Percentiles rank a stretch among this genome's conserved stretches.
phyloP scores from a whole-genome alignment of 2,797 vertebrate species.

The Microchirus variegatus region DNA sequence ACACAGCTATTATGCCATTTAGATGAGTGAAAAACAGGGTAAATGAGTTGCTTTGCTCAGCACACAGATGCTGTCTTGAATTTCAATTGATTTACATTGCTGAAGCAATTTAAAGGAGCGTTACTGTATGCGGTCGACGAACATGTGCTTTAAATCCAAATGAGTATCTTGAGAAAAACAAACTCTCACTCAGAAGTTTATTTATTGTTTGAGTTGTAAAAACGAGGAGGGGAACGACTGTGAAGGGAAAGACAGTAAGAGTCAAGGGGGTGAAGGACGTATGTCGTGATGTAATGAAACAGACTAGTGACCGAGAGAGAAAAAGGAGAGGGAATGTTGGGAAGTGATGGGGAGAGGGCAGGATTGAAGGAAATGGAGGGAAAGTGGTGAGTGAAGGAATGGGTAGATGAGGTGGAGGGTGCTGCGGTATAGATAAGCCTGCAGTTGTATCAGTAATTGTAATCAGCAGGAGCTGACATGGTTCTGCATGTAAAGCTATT shows the following conservation, averaged over 20 bases:
- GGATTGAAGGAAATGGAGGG: constrained; percentile 37
- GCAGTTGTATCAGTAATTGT: constrained; percentile 81
- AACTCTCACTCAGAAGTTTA: constrained; percentile 3
- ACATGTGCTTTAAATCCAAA: neutral
- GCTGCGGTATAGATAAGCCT: constrained; percentile 67
- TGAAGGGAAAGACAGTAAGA: neutral
- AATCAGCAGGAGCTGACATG: constrained; percentile 78
- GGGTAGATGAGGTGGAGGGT: constrained; percentile 33
- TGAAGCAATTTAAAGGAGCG: constrained; percentile 19
- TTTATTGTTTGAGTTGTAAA: neutral
- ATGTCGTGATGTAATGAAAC: constrained; percentile 4
- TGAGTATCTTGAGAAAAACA: neutral
- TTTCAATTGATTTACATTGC: constrained; percentile 40
- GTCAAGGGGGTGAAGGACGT: neutral
- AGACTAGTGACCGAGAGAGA: constrained; percentile 4
- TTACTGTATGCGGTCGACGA: constrained; percentile 12
- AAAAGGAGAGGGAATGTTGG: constrained; percentile 4
- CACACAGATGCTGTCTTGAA: constrained; percentile 26
- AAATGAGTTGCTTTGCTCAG: constrained; percentile 51
- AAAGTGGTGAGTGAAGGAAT: constrained; percentile 43
- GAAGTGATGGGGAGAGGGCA: constrained; percentile 32
- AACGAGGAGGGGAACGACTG: neutral
- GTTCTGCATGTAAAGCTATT: constrained; percentile 82
- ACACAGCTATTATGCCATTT: constrained; percentile 58
- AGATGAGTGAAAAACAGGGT: constrained; percentile 62